Conservation (phyloP, 2,113 vertebrate species). For the Lepidothrix coronata region DNA sequence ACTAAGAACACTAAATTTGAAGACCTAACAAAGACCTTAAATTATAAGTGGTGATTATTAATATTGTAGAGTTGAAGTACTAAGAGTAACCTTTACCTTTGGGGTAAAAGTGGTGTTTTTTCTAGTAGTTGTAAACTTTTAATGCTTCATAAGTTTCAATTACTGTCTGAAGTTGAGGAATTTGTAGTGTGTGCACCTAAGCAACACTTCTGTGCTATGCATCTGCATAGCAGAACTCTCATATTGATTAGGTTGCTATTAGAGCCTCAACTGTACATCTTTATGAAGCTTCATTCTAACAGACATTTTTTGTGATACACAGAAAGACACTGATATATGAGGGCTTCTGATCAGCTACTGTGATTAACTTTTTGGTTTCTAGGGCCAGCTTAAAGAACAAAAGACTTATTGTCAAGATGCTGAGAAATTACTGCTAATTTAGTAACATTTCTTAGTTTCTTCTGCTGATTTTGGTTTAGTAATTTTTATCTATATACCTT, state of each 20-base stretch:
- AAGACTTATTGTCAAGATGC: neutral
- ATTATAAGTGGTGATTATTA: neutral
- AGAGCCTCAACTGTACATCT: neutral
- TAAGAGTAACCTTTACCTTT: neutral
- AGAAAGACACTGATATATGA: neutral
- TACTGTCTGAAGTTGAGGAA: neutral
- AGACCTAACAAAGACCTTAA: neutral
- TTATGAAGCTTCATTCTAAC: neutral
- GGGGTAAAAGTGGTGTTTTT: neutral
- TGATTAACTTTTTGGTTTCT: neutral
- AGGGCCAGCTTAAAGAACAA: neutral
- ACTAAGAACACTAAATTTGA: neutral
- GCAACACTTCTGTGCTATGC: neutral
- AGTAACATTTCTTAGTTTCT: neutral
- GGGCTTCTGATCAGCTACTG: neutral
- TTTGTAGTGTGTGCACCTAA: neutral
- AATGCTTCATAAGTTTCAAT: neutral
- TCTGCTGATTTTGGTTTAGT: neutral
- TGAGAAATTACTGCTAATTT: neutral
- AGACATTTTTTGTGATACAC: neutral
- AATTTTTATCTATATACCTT: neutral
- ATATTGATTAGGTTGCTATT: fast-evolving
- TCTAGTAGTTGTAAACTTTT: neutral
- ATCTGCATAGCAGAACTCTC: neutral
- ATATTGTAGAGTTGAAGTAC: neutral